Conservation (phyloP, 2,888 invertebrate genomes). For the Tanypteryx hageni region DNA sequence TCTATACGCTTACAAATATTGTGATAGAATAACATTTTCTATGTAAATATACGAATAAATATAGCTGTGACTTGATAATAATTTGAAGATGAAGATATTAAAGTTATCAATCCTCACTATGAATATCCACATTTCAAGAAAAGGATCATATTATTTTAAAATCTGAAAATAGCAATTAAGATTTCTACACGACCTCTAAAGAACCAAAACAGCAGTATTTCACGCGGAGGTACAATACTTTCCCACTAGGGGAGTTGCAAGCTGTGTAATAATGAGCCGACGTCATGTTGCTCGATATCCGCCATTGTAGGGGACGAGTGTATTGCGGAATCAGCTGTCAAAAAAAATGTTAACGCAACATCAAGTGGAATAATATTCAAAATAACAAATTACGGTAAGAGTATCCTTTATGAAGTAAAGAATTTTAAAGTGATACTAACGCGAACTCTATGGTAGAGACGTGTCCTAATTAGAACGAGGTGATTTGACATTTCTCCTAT, state of each 20-base stretch:
- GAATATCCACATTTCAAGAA: too few relatives aligned
- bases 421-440: background rate
- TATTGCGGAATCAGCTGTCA: constrained; percentile 64
- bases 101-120: too few relatives aligned
- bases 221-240: background rate
- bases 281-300: constrained; percentile 66
- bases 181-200: too few relatives aligned
- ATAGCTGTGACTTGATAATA: too few relatives aligned
- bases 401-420: background rate
- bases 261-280: constrained; percentile 56
- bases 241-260: constrained; percentile 34
- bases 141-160: too few relatives aligned
- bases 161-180: too few relatives aligned
- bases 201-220: background rate
- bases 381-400: constrained; percentile 37
- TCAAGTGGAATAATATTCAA: constrained; percentile 39
- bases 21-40: too few relatives aligned
- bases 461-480: constrained; percentile 63
- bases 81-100: too few relatives aligned
- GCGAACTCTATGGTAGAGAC: background rate
- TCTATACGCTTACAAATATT: too few relatives aligned
- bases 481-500: constrained; percentile 64
- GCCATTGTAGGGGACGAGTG: constrained; percentile 64
- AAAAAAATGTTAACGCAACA: constrained; percentile 53
- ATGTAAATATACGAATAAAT: too few relatives aligned